Conservation (phyloP, 2,797 vertebrate genomes). For the Melanotaenia trifasciata region DNA sequence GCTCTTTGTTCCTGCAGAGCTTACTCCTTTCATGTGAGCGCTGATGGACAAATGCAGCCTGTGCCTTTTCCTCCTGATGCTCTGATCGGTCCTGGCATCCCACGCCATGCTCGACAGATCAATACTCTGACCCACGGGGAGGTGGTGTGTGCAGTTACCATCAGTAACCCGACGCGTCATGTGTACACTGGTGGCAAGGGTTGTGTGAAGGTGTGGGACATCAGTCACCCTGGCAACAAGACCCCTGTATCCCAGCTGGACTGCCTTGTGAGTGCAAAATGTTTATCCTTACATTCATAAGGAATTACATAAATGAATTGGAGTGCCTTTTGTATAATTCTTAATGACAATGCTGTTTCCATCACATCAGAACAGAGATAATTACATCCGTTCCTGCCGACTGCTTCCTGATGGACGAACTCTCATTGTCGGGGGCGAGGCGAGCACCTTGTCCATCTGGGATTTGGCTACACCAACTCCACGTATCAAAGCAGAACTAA, state of each 20-base stretch:
- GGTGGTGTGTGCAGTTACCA: constrained; percentile 94
- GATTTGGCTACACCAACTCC: constrained; percentile 94
- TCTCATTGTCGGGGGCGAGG: constrained; percentile 94
- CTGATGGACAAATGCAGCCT: constrained; percentile 88
- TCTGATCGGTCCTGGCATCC: constrained; percentile 86
- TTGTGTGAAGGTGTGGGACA: constrained; percentile 98
- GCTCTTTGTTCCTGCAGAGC: constrained; percentile 69
- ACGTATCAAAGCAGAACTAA: constrained; percentile 94
- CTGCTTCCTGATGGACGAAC: constrained; percentile 94
- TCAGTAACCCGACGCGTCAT: constrained; percentile 95
- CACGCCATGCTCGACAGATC: constrained; percentile 87
- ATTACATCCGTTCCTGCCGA: constrained; percentile 96
- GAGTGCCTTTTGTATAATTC: background rate
- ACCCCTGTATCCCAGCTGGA: constrained; percentile 96
- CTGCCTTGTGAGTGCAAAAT: constrained; percentile 88
- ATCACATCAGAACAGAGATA: constrained; percentile 79
- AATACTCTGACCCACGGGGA: constrained; percentile 87
- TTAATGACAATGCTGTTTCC: constrained; percentile 12
- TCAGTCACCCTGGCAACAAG: constrained; percentile 97
- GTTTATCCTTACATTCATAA: background rate
- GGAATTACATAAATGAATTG: background rate
- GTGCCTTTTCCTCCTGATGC: constrained; percentile 88
- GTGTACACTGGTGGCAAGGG: constrained; percentile 97
- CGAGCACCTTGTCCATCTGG: constrained; percentile 96
- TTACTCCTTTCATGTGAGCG: constrained; percentile 87